Base-by-base conservation (phyloP, 2,888 invertebrate species). In the Drosophila mercatorum region DNA sequence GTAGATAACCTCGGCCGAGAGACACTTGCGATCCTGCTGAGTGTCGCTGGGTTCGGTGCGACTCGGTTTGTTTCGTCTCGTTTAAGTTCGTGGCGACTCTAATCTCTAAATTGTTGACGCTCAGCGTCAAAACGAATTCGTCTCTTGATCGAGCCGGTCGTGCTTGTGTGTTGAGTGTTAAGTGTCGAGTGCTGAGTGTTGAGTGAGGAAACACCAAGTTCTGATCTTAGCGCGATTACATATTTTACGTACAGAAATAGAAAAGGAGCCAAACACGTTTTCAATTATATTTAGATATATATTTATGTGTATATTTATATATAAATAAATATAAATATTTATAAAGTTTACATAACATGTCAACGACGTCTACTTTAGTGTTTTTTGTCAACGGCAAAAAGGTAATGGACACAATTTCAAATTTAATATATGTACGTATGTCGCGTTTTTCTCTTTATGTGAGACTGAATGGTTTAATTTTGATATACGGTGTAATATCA, bases 321-420 rank as follows among this genome's bases (percentile, higher is more conserved):
- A 34, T 14, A 43, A 11, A 51, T 61, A 34, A 11, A 34, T 11
- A 22, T 28, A 28, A 28, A 3, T 34, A 34, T 34, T 34, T 34
- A 34, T 34, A 6, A 34, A 51, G 6, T 7, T 51, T 28, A 17
- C 0, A 28, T 14, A 41, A 22, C 11, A 79, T 78, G 80, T 58
- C 75, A 49, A 70, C 67, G 22, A 59, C 65, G 47, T 85, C 90
- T 22, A 65, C 68, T 41, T 75, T 91, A 31, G 81, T 91, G 75
- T 92, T 91, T 83, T 91, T 89, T 75, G 91, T 91, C 22, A 91
- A 91, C 78, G 91, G 91, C 7, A 91, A 91, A 74, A 91, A 91
- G 91, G 91, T 91, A 86, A 81, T 43, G 28, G 14, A 22, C 22
- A 22, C 2, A 7, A n/a, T 52, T 63, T 17, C 28, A 0, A 56